Evolutionary conservation across 2,113 vertebrate species (phyloP), one percentile per base, ranked within the genome.

Genomic region (Sardina pilchardus): DNA sequence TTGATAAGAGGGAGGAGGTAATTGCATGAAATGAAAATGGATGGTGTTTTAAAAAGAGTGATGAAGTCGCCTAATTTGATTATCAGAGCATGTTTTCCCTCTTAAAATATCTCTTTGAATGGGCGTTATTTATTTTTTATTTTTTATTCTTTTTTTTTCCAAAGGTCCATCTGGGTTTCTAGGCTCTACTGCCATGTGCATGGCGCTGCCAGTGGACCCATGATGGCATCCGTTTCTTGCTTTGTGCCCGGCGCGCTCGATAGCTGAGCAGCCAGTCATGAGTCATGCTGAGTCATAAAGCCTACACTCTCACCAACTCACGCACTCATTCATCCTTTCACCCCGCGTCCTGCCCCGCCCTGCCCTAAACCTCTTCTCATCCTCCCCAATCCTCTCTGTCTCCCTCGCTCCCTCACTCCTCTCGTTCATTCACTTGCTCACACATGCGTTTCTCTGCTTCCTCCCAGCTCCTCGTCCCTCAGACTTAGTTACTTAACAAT

Each of bases 1-100:
- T 78, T 78, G 71, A 78, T 78, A 78, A 78, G 71, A 36, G 30
- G 30, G 71, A 36, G 71, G 71, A 78, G 34, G 71, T 75, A 78
- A 78, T 78, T 78, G 71, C 30, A 12, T 78, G 71, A 78, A 36
- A 78, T 78, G 1, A 36, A 36, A 78, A 78, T 78, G 16, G 6
- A 78, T 78, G 71, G 12, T 3, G 5, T 34, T 78, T 78, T 78
- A 36, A 36, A 78, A 12, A 36, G 71, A 36, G 10, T 36, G 30
- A 78, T 78, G 14, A 78, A 34, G 30, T 78, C 17, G 14, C 71
- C 71, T 78, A 78, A 78, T 78, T 78, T 78, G 30, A 78, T 39
- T 36, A 78, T 78, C 12, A 36, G 71, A 78, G 30, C 71, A 78
- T 78, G 71, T 78, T 78, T 78, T 34, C 71, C 14, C 30, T 34